Evolutionary conservation across 1,140 invertebrate species (phyloP), one percentile per base, ranked within the genome.

Genomic region (Archegozetes longisetosus): DNA sequence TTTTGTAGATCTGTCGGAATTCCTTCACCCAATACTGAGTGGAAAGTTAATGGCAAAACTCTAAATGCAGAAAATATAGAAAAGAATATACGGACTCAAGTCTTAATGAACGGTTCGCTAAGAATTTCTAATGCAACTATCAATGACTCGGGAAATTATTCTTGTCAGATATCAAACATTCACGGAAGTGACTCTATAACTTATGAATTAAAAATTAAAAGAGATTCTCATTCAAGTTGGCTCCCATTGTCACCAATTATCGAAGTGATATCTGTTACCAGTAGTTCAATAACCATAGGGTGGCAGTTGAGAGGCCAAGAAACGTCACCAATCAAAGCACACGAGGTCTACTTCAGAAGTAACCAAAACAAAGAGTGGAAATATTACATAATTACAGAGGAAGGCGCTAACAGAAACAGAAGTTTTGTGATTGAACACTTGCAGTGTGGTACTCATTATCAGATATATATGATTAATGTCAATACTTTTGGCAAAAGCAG

Each of bases 1-100:
- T 58, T 61, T 1, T 68, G 67, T 46, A 58, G 61, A 60, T 55
- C 62, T 20, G 66, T 68, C 25, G 67, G 67, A 23, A 66, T 68
- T 46, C 66, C 67, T 14, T 60, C 58, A 13, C 62, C 64, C 4
- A 62, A 65, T 50, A 61, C 50, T 52, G 58, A 61, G 20, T 68
- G 67, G 67, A 57, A 46, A 13, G 62, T 63, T 48, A 66, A 56
- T 56, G 55, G 55, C 13, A 46, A 12, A n/a, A 9, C 32, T 4
- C 6, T 56, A 9, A 17, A 40, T 9, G 13, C 17, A 14, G 20
- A 3, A 12, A 40, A 13, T 14, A 13, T 12, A 14, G 23, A 12
- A 40, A 23, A 56, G 20, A n/a, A 54, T 17, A 4, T 14, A 17
- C 6, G 17, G 25, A 3, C 6, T 54, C n/a, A 54, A 54, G 4